A percentile compares a stretch with the other conserved stretches of the same genome.
phyloP scores from a whole-genome alignment of 1,140 invertebrate species.

The Drosophila teissieri region DNA sequence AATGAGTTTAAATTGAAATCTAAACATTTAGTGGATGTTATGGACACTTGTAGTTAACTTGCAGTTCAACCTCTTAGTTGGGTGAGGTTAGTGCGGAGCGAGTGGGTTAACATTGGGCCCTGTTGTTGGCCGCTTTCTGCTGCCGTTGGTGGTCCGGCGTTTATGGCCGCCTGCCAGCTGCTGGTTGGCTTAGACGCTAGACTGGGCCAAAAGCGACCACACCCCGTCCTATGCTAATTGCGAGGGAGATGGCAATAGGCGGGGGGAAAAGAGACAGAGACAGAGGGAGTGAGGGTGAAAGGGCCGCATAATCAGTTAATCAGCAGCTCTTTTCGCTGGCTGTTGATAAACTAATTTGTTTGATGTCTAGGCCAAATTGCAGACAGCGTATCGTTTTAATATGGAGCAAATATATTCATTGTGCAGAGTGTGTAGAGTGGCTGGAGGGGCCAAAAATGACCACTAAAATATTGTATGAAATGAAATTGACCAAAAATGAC shows the following conservation, averaged over 20 bases:
- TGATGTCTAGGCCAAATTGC: conserved; percentile 74
- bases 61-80: conserved; percentile 4
- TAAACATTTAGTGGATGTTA: background rate
- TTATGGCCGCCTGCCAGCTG: conserved; percentile 74
- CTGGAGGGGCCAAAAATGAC: conserved; percentile 62
- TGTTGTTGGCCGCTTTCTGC: conserved; percentile 25
- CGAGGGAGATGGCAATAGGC: conserved; percentile 56
- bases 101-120: conserved; percentile 29
- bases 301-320: conserved; percentile 47
- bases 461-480: conserved; percentile 81
- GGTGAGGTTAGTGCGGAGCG: conserved; percentile 26
- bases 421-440: background rate
- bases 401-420: conserved; percentile 57
- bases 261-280: background rate
- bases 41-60: too few species aligned
- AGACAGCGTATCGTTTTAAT: conserved; percentile 25
- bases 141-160: conserved; percentile 74
- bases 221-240: conserved; percentile 78
- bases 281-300: conserved; percentile 17
- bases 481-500: conserved; percentile 83
- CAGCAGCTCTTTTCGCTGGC: conserved; percentile 47
- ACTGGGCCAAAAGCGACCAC: conserved; percentile 56
- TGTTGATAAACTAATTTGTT: conserved; percentile 82
- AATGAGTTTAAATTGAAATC: background rate
- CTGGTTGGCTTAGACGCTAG: conserved; percentile 60